Evolutionary conservation across 2,797 vertebrate genomes (phyloP).

Genomic region (Ataeniobius toweri): DNA sequence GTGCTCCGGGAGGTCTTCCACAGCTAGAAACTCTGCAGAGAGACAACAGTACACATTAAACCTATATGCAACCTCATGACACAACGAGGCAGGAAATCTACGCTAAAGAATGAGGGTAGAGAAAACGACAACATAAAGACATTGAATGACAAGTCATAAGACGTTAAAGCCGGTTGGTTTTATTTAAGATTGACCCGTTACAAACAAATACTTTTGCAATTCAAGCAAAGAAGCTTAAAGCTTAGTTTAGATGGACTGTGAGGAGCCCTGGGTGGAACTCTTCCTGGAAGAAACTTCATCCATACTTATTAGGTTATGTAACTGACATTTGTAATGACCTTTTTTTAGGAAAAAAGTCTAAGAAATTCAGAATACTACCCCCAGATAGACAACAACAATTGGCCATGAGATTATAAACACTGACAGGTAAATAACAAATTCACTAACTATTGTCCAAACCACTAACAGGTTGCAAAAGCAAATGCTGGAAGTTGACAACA

Average conservation of each 20-base stretch:
- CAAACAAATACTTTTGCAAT: background rate
- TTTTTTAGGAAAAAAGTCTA: background rate
- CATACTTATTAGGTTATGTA: background rate
- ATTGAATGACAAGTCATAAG: background rate
- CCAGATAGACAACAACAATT: background rate
- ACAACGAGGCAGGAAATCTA: background rate
- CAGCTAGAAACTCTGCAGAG: slow-evolving; percentile 88
- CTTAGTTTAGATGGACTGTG: background rate
- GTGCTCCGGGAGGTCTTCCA: slow-evolving; percentile 93
- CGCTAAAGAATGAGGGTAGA: background rate
- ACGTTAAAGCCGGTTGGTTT: background rate
- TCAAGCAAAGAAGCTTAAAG: background rate
- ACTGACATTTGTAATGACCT: background rate
- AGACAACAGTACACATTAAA: slow-evolving; percentile 26
- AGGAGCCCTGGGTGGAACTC: background rate
- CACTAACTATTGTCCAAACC: background rate
- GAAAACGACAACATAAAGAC: background rate
- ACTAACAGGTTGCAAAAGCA: background rate
- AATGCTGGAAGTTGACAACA: background rate
- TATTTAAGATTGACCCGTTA: background rate
- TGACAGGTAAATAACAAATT: background rate
- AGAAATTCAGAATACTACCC: background rate
- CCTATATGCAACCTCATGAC: slow-evolving; percentile 2
- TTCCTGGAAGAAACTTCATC: background rate
- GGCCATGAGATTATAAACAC: background rate